Evolutionary conservation across 2,888 invertebrate species (phyloP).

Genomic region (Temnothorax ravouxi): DNA sequence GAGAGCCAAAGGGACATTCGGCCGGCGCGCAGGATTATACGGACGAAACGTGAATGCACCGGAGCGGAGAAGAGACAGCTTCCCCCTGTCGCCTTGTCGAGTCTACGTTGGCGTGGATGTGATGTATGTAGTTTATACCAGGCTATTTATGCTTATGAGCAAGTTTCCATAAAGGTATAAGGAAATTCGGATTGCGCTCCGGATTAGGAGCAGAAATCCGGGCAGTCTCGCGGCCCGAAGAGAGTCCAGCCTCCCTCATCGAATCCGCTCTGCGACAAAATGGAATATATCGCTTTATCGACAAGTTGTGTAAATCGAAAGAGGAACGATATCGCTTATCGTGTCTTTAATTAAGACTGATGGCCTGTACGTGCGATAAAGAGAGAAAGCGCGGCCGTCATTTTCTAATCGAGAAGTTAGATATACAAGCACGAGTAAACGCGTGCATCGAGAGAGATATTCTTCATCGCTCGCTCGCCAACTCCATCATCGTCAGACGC

Average conservation of each 20-base stretch:
- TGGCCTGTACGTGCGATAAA: slow-evolving; percentile 57
- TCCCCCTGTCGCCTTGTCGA: slow-evolving; percentile 20
- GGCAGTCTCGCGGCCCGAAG: not conserved
- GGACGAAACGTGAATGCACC: slow-evolving; percentile 27
- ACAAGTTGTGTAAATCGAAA: slow-evolving; percentile 63
- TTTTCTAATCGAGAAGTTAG: slow-evolving; percentile 46
- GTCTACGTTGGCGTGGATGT: not conserved
- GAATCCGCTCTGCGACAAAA: not conserved
- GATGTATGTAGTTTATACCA: slow-evolving; percentile 1
- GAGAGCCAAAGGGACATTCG: slow-evolving; percentile 1
- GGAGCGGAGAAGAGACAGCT: slow-evolving; percentile 1
- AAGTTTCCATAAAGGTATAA: slow-evolving; percentile 29
- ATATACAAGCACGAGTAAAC: not conserved
- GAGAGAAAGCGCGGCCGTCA: slow-evolving; percentile 59
- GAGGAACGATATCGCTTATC: slow-evolving; percentile 61
- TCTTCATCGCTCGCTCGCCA: not conserved
- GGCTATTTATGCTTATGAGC: slow-evolving; percentile 35
- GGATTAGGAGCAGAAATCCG: slow-evolving; percentile 17
- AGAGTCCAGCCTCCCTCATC: slow-evolving; percentile 20
- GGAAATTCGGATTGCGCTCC: slow-evolving; percentile 12
- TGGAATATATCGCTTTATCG: slow-evolving; percentile 45
- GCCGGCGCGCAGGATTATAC: slow-evolving; percentile 35
- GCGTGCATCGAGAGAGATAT: not conserved
- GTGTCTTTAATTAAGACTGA: slow-evolving; percentile 70
- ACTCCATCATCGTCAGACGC: slow-evolving; percentile 12